These are phyloP conservation scores for Empis livida DNA, from an alignment of 2,888 invertebrate genomes.

Conservation along the genomic window DNA sequence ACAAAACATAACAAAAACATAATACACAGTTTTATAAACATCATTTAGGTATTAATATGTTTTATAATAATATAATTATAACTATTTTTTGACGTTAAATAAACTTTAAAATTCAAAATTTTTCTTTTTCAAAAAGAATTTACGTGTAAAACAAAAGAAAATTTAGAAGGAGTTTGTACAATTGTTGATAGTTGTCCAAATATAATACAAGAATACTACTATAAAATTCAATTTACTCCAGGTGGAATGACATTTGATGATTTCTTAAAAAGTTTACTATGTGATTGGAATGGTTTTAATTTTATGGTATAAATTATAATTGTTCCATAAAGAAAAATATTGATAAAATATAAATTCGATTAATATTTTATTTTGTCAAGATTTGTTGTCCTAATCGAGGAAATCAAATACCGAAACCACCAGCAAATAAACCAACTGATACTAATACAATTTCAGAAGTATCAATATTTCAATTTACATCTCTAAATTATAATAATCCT, in stretches of 20 bases:
- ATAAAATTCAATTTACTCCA: conserved; percentile 17
- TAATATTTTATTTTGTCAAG: conserved; percentile 4
- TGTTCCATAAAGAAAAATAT: not conserved
- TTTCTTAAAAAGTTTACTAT: conserved; percentile 49
- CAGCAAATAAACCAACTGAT: not conserved
- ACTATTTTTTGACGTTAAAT: no score
- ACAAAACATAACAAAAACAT: not conserved
- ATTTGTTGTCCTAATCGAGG: conserved; percentile 12
- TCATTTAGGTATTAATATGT: not conserved
- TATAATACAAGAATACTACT: conserved; percentile 33
- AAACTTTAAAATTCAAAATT: no score
- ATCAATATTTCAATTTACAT: conserved; percentile 7
- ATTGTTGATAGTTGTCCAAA: conserved; percentile 40
- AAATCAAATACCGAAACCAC: not conserved
- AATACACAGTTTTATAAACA: not conserved
- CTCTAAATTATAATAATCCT: not conserved
- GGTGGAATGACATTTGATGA: conserved; percentile 30
- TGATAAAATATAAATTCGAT: not conserved
- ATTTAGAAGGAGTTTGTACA: conserved; percentile 40
- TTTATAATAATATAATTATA: no score
- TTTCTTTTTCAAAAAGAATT: conserved; percentile 16
- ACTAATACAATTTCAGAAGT: not conserved
- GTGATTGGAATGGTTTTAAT: conserved; percentile 49
- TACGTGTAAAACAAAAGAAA: conserved; percentile 39
- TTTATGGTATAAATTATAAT: conserved; percentile 43